Base-by-base conservation (phyloP, 2,797 vertebrate species). In the Halcyon smyrnensis region DNA sequence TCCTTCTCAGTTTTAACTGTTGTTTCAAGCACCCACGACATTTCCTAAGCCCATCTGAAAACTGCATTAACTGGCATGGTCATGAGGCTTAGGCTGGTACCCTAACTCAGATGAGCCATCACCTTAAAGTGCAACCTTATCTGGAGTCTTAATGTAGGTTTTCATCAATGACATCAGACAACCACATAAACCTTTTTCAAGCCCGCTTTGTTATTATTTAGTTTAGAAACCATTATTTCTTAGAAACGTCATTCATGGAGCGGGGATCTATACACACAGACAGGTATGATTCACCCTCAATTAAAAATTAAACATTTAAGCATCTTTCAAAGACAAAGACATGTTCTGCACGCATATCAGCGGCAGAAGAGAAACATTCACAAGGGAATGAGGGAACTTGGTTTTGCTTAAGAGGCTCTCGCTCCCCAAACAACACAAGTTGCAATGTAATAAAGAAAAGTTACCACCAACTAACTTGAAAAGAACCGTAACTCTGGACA, bases 1-100 rank as follows among this genome's bases (percentile, higher is more conserved):
- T 45, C 45, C 39, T 92, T 71, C 79, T 78, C 77, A 70, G 27
- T 86, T 92, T 67, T 89, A 82, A 79, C 76, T 89, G 84, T 39
- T 96, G 67, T 94, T 96, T 78, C 82, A 95, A 95, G 91, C 41
- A 83, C 37, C 51, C 39, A n/a, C 83, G 89, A 89, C 75, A 90
- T 97, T 96, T 96, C 79, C 37, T 89, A 78, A 70, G 93, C 88
- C 87, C 84, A 43, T 79, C 34, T 89, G 81, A 87, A 95, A 97
- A 93, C 16, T 83, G 80, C 12, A 21, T 51, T 51, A 70, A 85
- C 27, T 80, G 84, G 67, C 75, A 90, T 0, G 0, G 68, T 84
- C 80, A 41, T 7, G 17, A 84, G 65, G 74, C 87, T 90, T 83
- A 82, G 59, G 68, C 79, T 43, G 80, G 51, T 39, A 89, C 32